phyloP scores from a whole-genome alignment of 2,113 vertebrate genomes.

The Fukomys damarensis region DNA sequence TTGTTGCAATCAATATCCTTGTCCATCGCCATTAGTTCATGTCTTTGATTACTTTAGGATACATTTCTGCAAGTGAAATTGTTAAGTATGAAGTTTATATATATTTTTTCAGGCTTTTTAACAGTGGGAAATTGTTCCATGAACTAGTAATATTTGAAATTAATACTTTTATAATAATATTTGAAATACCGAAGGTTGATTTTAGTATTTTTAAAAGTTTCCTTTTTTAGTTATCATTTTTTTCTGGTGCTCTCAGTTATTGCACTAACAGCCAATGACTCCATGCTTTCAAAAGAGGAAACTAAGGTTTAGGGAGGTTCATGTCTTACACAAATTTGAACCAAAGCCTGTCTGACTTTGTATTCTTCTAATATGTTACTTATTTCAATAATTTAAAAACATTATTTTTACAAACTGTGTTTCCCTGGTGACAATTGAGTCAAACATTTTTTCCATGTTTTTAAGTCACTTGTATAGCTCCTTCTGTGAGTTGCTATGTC shows the following conservation, averaged over 20 bases:
- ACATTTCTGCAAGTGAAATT: slow-evolving; percentile 33
- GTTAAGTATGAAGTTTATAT: background rate
- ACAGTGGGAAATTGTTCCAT: background rate
- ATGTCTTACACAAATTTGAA: background rate
- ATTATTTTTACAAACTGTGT: background rate
- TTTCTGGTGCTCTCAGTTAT: background rate
- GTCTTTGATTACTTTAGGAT: slow-evolving; percentile 28
- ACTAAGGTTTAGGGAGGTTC: background rate
- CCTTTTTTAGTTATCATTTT: background rate
- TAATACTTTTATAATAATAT: background rate
- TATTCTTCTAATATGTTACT: background rate
- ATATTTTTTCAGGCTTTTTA: background rate
- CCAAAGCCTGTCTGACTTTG: background rate
- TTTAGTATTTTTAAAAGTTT: background rate
- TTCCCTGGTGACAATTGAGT: background rate
- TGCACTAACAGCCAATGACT: background rate
- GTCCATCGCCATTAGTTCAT: background rate
- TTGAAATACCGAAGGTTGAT: background rate
- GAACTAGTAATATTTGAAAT: background rate
- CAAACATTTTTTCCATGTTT: background rate
- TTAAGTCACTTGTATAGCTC: background rate
- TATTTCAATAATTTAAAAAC: background rate
- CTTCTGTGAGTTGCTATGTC: background rate
- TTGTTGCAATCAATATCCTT: slow-evolving; percentile 18
- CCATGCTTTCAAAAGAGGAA: background rate